phyloP scores from a whole-genome alignment of 1,140 invertebrate species.

The Mycetomoellerius zeteki region DNA sequence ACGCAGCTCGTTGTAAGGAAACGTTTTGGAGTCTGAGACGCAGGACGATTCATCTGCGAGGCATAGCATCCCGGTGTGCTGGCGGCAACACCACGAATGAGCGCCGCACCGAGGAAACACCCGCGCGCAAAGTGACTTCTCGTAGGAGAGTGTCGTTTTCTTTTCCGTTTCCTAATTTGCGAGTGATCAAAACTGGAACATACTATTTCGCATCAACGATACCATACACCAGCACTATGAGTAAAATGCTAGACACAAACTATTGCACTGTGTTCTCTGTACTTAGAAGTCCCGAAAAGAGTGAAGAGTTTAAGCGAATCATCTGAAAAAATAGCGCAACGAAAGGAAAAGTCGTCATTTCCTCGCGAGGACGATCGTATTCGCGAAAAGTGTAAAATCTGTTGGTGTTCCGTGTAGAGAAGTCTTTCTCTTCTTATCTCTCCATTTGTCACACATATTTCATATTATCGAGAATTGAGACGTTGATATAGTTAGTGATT shows the following conservation, averaged over 20 bases:
- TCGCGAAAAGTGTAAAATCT: conserved; percentile 6
- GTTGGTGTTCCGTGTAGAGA: background rate
- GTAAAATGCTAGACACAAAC: conserved; percentile 82
- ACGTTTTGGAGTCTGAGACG: background rate
- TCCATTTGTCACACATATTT: background rate
- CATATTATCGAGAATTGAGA: background rate
- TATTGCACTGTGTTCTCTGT: conserved; percentile 82
- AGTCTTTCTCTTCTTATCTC: background rate
- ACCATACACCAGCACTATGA: conserved; percentile 73
- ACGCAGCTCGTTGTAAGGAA: conserved; percentile 6
- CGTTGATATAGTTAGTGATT: conserved; percentile 53
- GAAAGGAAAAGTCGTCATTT: background rate
- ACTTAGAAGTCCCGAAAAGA: conserved; percentile 85
- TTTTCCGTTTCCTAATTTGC: conserved; percentile 79
- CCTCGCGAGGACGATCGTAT: conserved; percentile 52
- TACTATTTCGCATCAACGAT: background rate
- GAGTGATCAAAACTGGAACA: background rate
- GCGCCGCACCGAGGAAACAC: conserved; percentile 59
- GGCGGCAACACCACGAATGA: conserved; percentile 49
- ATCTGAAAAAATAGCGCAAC: conserved; percentile 73
- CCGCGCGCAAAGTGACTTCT: conserved; percentile 75
- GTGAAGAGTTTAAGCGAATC: conserved; percentile 80
- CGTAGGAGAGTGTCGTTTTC: conserved; percentile 75
- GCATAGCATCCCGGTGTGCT: background rate
- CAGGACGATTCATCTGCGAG: background rate